Base-by-base conservation (phyloP, 2,888 invertebrate genomes). In the Cheilosia urbana region DNA sequence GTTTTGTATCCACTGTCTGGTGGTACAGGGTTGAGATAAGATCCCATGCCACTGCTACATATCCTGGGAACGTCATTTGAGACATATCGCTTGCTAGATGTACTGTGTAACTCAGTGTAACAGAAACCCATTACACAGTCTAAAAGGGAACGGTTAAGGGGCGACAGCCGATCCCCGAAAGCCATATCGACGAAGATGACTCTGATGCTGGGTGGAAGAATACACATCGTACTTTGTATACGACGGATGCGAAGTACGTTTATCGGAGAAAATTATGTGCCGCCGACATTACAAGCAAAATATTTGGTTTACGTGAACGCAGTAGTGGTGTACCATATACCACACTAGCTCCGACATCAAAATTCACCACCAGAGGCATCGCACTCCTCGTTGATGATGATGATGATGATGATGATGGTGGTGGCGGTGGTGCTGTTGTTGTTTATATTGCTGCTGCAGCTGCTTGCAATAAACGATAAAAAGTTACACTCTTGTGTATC, bases 391-490 rank as follows among this genome's bases (percentile, higher is more conserved):
- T 19, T 68, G 45, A 30, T 27, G 40, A n/a, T 66, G 65, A 53
- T 65, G 19, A 49, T 49, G 40, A 47, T 60, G 71, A 34, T 73
- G 66, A 34, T 69, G 77, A 24, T 24, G 21, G 2, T 21, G 21
- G 2, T 21, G 21, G 21, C 2, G 62, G 17, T 63, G 58, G 6
- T 69, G 58, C 2, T 42, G 45, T 15, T 65, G 57, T 30, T 58
- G 63, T 5, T 63, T 73, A 62, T 84, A 75, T 69, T 84, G 79
- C 65, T 79, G 80, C 40, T 80, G 84, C 84, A 80, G 73, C 80
- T 75, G 80, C 69, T 69, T 80, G 73, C 84, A 84, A 75, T 84
- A 75, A 79, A 80, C 60, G 75, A 75, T 80, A 80, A 84, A 73
- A 73, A 75, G 40, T 45, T 42, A 79, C 57, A 63, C 68, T 58